phyloP scores from a whole-genome alignment of 35 echinoderm and acorn worm species.

The Holothuria glaberrima region DNA sequence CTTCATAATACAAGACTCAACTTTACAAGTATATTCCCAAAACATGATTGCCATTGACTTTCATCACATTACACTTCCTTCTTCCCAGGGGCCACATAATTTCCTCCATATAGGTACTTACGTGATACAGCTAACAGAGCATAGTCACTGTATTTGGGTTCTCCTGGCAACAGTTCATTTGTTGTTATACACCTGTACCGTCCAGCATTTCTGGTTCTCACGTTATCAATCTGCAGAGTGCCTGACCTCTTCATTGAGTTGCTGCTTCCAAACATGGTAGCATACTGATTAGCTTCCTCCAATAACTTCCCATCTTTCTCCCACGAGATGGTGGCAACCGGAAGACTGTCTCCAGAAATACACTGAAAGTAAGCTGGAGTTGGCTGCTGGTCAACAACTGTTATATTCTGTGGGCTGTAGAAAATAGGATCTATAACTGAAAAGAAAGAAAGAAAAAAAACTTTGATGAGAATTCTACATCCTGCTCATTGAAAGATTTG shows the following conservation, averaged over 20 bases:
- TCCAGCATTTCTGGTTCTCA: conserved; percentile 63
- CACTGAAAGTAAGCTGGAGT: conserved; percentile 94
- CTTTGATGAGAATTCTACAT: no score
- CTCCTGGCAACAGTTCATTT: conserved; percentile 70
- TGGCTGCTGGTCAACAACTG: conserved; percentile 70
- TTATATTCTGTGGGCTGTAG: conserved; percentile 62
- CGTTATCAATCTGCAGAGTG: conserved; percentile 89
- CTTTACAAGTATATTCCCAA: no score
- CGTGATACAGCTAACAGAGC: conserved; percentile 66
- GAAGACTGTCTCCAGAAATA: conserved; percentile 86
- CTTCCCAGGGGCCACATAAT: no score
- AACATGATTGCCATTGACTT: no score
- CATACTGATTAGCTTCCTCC: conserved; percentile 52
- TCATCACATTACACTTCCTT: no score
- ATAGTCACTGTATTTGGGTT: conserved; percentile 66
- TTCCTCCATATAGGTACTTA: conserved; percentile 57
- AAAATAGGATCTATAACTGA: conserved; percentile 80
- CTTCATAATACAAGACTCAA: no score
- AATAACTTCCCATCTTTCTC: conserved; percentile 81
- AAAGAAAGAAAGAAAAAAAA: not conserved
- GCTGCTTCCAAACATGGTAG: conserved; percentile 67
- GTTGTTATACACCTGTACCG: conserved; percentile 79
- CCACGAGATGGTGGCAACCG: conserved; percentile 74
- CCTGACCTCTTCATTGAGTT: conserved; percentile 80
- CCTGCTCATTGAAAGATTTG: no score